Evolutionary conservation across 2,113 vertebrate species (phyloP).

Genomic region (Calidris pugnax): DNA sequence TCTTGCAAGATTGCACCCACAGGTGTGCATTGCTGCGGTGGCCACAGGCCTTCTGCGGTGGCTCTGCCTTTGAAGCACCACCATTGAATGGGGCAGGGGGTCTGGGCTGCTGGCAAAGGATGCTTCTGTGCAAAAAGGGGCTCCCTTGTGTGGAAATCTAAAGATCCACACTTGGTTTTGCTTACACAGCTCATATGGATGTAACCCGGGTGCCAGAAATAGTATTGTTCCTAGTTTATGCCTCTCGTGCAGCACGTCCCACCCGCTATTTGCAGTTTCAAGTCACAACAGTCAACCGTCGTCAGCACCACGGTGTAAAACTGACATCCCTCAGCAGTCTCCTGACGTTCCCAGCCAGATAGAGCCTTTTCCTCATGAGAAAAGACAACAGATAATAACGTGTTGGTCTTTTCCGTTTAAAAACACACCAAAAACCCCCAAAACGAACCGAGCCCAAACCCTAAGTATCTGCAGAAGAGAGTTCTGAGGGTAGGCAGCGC

Average conservation of each 20-base stretch:
- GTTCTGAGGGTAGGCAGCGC: neutral
- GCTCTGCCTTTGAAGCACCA: neutral
- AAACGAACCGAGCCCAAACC: neutral
- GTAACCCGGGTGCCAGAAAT: neutral
- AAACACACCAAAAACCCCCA: neutral
- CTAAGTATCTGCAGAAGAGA: neutral
- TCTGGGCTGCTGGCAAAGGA: neutral
- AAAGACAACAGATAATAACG: neutral
- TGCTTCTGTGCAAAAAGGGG: neutral
- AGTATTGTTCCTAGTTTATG: neutral
- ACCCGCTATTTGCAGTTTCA: neutral
- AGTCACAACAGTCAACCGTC: neutral
- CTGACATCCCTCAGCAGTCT: neutral
- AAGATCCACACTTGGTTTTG: neutral
- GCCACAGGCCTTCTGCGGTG: neutral
- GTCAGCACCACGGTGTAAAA: neutral
- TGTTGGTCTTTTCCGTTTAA: neutral
- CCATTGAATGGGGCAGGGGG: neutral
- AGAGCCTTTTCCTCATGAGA: neutral
- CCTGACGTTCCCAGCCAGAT: neutral
- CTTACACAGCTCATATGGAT: fast-evolving
- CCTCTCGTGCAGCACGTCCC: neutral
- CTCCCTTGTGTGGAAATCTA: neutral
- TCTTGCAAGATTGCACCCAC: neutral
- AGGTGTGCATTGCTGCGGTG: neutral